Evolutionary conservation across 2,113 vertebrate species (phyloP), one percentile per base, ranked within the genome.

Genomic region (Neolamprologus ventralis): DNA sequence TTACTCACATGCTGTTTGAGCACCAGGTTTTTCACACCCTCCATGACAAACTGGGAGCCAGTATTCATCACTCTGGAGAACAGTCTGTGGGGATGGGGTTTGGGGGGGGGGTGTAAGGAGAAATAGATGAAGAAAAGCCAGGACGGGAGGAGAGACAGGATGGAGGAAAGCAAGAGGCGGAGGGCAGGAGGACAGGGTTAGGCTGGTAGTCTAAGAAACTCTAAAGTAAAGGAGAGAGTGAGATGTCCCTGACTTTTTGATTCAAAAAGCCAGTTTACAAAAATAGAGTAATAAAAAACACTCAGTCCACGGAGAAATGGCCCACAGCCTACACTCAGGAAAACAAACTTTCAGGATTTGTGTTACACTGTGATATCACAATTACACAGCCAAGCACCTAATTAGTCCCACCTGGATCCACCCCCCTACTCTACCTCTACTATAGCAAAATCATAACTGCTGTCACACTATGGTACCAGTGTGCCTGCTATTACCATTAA

Each of bases 21-120:
- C 54, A 99, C 99, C 73, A 99, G 97, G 95, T 99, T 99, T 96
- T 99, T 99, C 89, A 99, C 99, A 57, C 98, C 98, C 96, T 99
- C 99, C 98, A 99, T 99, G 78, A 99, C 99, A 93, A 99, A 98
- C 91, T 99, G 99, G 49, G 98, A 99, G 91, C 99, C 98, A 3
- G 97, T 97, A 87, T 99, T 99, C 99, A 99, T 99, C 94, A 99
- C 98, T 93, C 98, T 97, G 88, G 98, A 99, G 89, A 99, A 97
- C 9, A 99, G 96, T 28, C 99, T 99, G 95, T 14, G 37, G 60
- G 16, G 58, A 51, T 7, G 9, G 9, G 51, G 82, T 13, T 12
- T 28, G 28, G 5, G 3, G 37, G 8, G 17, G 3, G 2, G 3
- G 7, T 2, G 6, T 14, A 9, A 21, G 14, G 47, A 73, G 87